phyloP scores from a whole-genome alignment of 2,113 vertebrate genomes.

The Cyprinodon brontotheroides region DNA sequence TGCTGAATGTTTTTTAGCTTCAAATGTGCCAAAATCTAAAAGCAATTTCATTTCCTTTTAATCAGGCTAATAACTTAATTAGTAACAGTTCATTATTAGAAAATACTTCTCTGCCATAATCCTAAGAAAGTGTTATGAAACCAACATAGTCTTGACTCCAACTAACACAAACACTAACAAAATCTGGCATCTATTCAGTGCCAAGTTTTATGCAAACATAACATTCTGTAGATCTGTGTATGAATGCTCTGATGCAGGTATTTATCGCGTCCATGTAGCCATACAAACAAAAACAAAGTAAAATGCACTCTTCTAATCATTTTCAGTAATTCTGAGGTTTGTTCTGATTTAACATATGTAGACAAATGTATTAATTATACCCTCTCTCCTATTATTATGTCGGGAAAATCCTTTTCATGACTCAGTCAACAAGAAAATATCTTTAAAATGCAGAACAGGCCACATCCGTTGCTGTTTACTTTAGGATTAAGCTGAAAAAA shows the following conservation, averaged over 20 bases:
- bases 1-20: no score
- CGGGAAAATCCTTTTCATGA: constrained; percentile 3
- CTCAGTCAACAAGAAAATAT: not conserved
- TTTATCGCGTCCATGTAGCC: not conserved
- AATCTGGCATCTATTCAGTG: no score
- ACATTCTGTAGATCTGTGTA: not conserved
- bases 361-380: not conserved
- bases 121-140: not conserved
- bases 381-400: not conserved
- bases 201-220: not conserved
- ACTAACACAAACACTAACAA: not conserved
- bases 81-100: not conserved
- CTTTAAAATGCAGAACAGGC: constrained; percentile 4
- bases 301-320: not conserved
- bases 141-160: not conserved
- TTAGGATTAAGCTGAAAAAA: constrained; percentile 16
- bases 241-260: not conserved
- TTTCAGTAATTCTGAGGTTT: not conserved
- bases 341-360: not conserved
- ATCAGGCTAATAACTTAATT: not conserved
- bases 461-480: constrained; percentile 14
- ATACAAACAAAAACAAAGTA: not conserved
- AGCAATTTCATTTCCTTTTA: no score
- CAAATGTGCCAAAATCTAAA: no score
- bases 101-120: not conserved